Percentiles rank a stretch among this genome's conserved stretches.
Evolutionary conservation across 2,113 vertebrate species (phyloP).

Genomic region (Nothocercus nigrocapillus): DNA sequence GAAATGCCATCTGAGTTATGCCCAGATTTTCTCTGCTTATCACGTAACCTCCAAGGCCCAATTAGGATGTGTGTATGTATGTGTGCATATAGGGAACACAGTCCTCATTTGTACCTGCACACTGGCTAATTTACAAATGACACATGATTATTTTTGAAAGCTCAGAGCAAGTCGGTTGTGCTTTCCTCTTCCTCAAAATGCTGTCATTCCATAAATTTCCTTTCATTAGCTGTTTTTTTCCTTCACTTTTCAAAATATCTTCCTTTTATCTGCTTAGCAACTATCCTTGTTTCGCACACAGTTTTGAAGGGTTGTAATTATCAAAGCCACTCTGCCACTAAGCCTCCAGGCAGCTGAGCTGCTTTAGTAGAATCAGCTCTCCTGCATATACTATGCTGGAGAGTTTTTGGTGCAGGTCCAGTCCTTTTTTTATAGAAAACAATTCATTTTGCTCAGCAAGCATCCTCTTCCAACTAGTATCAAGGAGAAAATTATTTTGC

Average conservation of each 20-base stretch:
- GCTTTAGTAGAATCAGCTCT: background rate
- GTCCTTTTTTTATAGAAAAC: background rate
- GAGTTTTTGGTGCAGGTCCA: background rate
- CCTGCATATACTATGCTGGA: background rate
- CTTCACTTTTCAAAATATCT: background rate
- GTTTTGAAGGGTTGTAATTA: background rate
- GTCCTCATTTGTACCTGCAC: background rate
- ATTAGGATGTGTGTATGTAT: background rate
- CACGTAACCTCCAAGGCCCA: background rate
- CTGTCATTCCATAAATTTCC: background rate
- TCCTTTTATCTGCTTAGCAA: background rate
- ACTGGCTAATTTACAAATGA: background rate
- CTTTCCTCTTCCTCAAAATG: background rate
- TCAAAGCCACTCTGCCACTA: background rate
- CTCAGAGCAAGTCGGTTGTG: background rate
- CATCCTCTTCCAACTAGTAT: background rate
- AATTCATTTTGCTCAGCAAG: background rate
- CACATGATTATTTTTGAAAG: background rate
- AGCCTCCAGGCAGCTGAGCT: background rate
- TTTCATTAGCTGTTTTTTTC: background rate
- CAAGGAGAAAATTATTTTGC: background rate
- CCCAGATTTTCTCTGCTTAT: background rate
- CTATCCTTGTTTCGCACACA: background rate
- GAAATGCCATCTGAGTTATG: background rate
- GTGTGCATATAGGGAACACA: background rate